Conservation (phyloP, 2,888 invertebrate species). For the Pteria penguin region DNA sequence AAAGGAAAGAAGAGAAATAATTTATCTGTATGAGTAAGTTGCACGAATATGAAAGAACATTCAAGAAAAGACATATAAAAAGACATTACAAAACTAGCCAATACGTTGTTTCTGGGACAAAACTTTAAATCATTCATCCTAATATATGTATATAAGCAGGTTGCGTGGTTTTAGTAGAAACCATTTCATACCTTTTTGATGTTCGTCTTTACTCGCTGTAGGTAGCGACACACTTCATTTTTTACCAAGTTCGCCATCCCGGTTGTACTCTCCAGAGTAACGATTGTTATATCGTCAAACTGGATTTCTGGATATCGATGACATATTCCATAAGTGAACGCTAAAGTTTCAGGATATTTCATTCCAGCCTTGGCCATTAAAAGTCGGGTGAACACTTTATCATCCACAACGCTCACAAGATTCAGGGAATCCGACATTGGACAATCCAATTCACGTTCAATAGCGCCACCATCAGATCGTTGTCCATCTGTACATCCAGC, state of each 20-base stretch:
- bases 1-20: too few relatives aligned
- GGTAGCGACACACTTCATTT: constrained; percentile 12
- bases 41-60: too few relatives aligned
- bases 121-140: too few relatives aligned
- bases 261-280: constrained; percentile 19
- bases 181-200: background rate
- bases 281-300: constrained; percentile 31
- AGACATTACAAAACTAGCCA: too few relatives aligned
- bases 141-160: too few relatives aligned
- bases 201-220: background rate
- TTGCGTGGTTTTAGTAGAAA: too few relatives aligned
- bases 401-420: constrained; percentile 53
- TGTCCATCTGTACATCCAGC: constrained; percentile 53
- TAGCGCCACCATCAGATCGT: constrained; percentile 44
- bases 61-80: too few relatives aligned
- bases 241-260: constrained; percentile 20
- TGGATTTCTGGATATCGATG: constrained; percentile 15
- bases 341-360: constrained; percentile 53
- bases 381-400: constrained; percentile 62
- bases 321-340: constrained; percentile 39
- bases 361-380: constrained; percentile 53
- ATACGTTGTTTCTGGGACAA: too few relatives aligned
- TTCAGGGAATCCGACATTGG: constrained; percentile 61
- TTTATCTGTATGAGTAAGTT: too few relatives aligned
- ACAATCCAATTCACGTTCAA: constrained; percentile 57